Conservation (phyloP, 2,888 invertebrate genomes). For the Leucozona laternaria region DNA sequence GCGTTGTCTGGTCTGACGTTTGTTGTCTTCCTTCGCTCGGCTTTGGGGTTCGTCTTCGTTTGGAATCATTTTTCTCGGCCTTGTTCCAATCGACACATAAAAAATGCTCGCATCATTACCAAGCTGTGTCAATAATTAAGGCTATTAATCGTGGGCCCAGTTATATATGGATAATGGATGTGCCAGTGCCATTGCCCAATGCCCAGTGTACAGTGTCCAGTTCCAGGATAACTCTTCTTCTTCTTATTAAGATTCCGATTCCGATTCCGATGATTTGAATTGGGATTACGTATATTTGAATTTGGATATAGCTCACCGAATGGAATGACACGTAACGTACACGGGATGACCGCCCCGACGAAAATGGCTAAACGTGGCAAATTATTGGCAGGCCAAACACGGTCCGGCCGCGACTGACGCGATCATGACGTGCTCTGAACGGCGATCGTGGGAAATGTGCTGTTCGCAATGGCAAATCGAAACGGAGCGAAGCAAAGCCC, state of each 20-base stretch:
- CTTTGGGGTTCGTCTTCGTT: slow-evolving; percentile 57
- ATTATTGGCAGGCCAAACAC: slow-evolving; percentile 62
- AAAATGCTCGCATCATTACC: slow-evolving; percentile 75
- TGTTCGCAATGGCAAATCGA: slow-evolving; percentile 31
- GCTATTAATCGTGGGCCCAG: slow-evolving; percentile 71
- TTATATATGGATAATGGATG: too few relatives aligned
- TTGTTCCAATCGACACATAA: slow-evolving; percentile 75
- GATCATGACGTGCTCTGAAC: slow-evolving; percentile 6
- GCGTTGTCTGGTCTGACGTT: slow-evolving; percentile 32
- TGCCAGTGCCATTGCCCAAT: neutral
- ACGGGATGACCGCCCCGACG: slow-evolving; percentile 50
- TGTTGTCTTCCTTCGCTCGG: slow-evolving; percentile 45
- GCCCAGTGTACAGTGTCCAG: too few relatives aligned
- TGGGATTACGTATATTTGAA: neutral
- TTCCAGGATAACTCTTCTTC: slow-evolving; percentile 11
- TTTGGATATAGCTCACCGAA: slow-evolving; percentile 38
- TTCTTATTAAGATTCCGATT: neutral
- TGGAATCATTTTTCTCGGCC: slow-evolving; percentile 75
- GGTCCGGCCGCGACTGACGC: neutral
- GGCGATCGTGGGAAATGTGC: slow-evolving; percentile 68
- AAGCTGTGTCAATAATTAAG: slow-evolving; percentile 76
- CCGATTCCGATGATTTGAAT: neutral
- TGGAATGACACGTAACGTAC: slow-evolving; percentile 22
- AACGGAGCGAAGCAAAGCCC: slow-evolving; percentile 35
- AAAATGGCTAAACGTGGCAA: slow-evolving; percentile 68